Evolutionary conservation across 2,797 vertebrate species (phyloP).

Genomic region (Scyliorhinus canicula): DNA sequence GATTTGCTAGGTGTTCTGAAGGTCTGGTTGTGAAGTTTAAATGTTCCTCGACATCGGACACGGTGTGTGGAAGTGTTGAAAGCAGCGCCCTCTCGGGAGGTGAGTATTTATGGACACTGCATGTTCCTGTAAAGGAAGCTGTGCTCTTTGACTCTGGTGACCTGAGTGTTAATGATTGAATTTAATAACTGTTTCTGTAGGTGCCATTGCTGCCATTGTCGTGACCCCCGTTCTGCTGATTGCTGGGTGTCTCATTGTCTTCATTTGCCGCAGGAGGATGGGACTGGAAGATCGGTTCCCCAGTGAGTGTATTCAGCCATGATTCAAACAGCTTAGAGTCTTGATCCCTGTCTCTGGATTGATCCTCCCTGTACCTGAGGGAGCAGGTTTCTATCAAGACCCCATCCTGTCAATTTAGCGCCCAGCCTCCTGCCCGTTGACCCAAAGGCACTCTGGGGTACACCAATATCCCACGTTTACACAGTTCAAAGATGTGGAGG

Average conservation of each 20-base stretch:
- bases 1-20: not conserved
- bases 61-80: not conserved
- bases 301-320: not conserved
- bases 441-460: too few relatives aligned
- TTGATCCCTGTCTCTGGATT: not conserved
- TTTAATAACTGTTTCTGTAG: too few relatives aligned
- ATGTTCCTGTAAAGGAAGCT: too few relatives aligned
- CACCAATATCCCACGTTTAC: too few relatives aligned
- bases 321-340: too few relatives aligned
- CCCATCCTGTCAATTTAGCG: too few relatives aligned
- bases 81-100: accelerated
- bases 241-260: accelerated
- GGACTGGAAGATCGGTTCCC: too few relatives aligned
- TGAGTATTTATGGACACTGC: not conserved
- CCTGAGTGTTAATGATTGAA: not conserved
- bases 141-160: too few relatives aligned
- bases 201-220: not conserved
- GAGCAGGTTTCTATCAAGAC: not conserved
- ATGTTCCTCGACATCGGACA: not conserved
- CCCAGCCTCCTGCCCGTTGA: too few relatives aligned
- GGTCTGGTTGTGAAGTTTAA: not conserved
- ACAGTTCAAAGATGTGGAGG: too few relatives aligned
- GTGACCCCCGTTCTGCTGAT: accelerated
- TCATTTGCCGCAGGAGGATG: not conserved
- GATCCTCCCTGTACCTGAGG: not conserved